phyloP scores from a whole-genome alignment of 2,888 invertebrate genomes.

The Drosophila fungiperda region DNA sequence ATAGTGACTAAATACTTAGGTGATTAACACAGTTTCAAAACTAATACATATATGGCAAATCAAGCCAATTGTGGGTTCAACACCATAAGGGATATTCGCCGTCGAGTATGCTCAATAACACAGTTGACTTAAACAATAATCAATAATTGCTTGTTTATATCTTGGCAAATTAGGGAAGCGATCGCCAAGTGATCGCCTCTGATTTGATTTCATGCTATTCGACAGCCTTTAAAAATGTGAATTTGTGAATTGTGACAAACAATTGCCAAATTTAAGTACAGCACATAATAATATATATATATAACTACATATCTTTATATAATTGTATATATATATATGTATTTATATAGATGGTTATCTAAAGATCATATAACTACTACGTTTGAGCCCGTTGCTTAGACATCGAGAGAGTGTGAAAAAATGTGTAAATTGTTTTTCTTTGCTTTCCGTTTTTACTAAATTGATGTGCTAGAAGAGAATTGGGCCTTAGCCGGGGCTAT shows the following conservation, averaged over 20 bases:
- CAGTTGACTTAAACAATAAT: conserved; percentile 44
- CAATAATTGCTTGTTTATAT: conserved; percentile 45
- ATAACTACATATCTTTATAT: conserved; percentile 45
- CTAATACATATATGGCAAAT: conserved; percentile 70
- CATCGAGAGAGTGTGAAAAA: conserved; percentile 60
- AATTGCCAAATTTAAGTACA: conserved; percentile 70
- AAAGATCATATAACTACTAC: conserved; percentile 51
- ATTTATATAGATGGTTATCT: conserved; percentile 46
- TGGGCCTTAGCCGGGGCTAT: conserved; percentile 53
- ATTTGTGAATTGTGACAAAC: conserved; percentile 53
- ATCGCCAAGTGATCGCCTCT: conserved; percentile 69
- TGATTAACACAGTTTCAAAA: conserved; percentile 79
- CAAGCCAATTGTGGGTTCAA: conserved; percentile 42
- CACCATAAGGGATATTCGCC: conserved; percentile 20
- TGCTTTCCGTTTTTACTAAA: conserved; percentile 31
- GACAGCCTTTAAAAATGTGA: conserved; percentile 59
- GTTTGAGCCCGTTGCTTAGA: conserved; percentile 69
- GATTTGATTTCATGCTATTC: conserved; percentile 58
- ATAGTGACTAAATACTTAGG: conserved; percentile 80
- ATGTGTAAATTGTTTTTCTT: conserved; percentile 7
- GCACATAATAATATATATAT: conserved; percentile 40
- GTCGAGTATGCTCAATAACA: conserved; percentile 36
- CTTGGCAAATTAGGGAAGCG: conserved; percentile 42
- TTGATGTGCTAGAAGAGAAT: conserved; percentile 26
- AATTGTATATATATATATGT: conserved; percentile 24